Evolutionary conservation across 1,140 invertebrate genomes (phyloP).

Genomic region (Cecropterus lyciades): DNA sequence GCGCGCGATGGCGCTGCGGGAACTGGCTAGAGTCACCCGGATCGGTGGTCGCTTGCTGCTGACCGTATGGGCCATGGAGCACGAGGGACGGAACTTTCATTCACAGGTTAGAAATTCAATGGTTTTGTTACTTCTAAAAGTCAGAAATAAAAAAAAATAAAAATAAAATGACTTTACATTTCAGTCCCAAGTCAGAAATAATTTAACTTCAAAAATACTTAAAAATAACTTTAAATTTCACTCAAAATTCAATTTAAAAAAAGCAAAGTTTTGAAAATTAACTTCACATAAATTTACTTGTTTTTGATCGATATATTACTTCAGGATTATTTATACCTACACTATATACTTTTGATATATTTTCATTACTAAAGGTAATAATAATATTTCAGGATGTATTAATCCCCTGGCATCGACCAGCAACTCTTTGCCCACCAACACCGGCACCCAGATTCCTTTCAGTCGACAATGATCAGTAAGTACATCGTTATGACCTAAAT

Average conservation of each 20-base stretch:
- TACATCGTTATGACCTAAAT: no score
- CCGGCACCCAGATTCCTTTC: slow-evolving; percentile 86
- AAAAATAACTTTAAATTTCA: no score
- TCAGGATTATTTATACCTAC: no score
- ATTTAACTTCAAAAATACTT: no score
- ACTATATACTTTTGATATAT: no score
- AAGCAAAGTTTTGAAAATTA: no score
- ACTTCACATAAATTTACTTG: no score
- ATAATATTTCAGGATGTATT: slow-evolving; percentile 93
- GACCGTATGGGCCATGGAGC: slow-evolving; percentile 98
- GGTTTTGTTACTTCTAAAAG: slow-evolving; percentile 49
- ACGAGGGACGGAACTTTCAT: slow-evolving; percentile 91
- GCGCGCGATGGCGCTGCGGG: slow-evolving; percentile 93
- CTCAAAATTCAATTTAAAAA: no score
- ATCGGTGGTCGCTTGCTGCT: slow-evolving; percentile 97
- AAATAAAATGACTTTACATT: no score
- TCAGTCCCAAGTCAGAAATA: no score
- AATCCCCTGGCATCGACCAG: slow-evolving; percentile 95
- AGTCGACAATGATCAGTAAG: slow-evolving; percentile 77
- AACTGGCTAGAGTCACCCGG: slow-evolving; percentile 93
- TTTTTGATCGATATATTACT: no score
- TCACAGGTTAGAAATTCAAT: slow-evolving; percentile 63
- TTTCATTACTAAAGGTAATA: no score
- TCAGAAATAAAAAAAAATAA: background rate
- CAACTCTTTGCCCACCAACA: slow-evolving; percentile 87